Conservation (phyloP, 2,888 invertebrate species). For the Physocephala rufipes region DNA sequence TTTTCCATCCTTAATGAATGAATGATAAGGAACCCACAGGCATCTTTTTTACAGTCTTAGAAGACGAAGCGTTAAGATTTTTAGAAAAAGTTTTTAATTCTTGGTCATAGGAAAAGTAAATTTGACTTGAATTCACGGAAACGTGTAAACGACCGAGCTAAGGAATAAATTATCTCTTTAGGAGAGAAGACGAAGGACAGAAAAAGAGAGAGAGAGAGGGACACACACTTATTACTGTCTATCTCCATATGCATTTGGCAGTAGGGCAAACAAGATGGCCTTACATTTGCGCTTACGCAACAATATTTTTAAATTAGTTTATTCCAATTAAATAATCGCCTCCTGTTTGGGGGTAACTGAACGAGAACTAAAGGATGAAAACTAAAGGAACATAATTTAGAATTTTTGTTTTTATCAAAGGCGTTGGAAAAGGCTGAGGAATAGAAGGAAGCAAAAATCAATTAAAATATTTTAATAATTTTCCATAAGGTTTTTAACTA, state of each 20-base stretch:
- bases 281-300: conserved; percentile 22
- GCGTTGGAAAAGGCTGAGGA: not conserved
- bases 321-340: conserved; percentile 32
- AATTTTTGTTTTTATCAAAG: too few species aligned
- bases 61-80: too few species aligned
- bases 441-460: conserved; percentile 13
- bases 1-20: too few species aligned
- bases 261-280: conserved; percentile 9
- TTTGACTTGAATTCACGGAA: too few species aligned
- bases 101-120: too few species aligned
- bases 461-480: conserved; percentile 6
- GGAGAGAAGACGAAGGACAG: too few species aligned
- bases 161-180: not conserved
- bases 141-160: too few species aligned
- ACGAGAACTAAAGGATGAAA: not conserved
- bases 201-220: not conserved
- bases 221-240: too few species aligned
- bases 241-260: not conserved
- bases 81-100: too few species aligned
- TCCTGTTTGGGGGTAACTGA: conserved; percentile 17
- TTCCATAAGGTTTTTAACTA: conserved; percentile 35
- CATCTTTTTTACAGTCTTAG: too few species aligned
- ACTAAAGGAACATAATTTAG: not conserved
- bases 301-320: conserved; percentile 35
- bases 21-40: too few species aligned